Evolutionary conservation across 1,140 invertebrate genomes (phyloP).

Genomic region (Nomia melanderi): DNA sequence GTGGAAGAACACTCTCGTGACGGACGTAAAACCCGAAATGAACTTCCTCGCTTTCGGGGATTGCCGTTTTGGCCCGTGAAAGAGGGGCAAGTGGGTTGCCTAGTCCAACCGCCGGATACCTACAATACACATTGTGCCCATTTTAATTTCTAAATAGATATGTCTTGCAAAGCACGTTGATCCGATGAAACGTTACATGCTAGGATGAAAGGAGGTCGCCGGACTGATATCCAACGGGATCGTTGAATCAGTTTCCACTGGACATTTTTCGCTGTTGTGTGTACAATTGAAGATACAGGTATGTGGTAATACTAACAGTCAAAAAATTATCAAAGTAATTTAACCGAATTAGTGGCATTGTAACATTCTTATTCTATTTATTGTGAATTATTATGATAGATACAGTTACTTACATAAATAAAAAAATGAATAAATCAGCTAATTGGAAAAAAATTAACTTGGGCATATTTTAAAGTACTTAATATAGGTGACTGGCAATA

Average conservation of each 20-base stretch:
- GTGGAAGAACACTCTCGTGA: conserved; percentile 55
- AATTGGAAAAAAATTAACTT: too few species aligned
- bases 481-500: too few species aligned
- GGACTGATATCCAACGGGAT: not conserved
- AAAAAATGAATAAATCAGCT: too few species aligned
- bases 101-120: conserved; percentile 4
- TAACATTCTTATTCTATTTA: too few species aligned
- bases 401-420: too few species aligned
- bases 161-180: not conserved
- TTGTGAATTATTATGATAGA: too few species aligned
- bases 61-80: conserved; percentile 51
- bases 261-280: too few species aligned
- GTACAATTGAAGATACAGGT: too few species aligned
- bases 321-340: too few species aligned
- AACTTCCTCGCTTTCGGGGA: conserved; percentile 55
- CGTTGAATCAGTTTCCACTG: not conserved
- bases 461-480: too few species aligned
- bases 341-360: too few species aligned
- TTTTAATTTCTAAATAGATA: conserved; percentile 3
- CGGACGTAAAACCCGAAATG: conserved; percentile 57
- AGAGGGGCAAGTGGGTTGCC: conserved; percentile 30
- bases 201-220: not conserved
- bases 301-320: too few species aligned
- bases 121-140: conserved; percentile 13
- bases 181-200: not conserved